Conservation (phyloP, 2,113 vertebrate species). For the Natator depressus region DNA sequence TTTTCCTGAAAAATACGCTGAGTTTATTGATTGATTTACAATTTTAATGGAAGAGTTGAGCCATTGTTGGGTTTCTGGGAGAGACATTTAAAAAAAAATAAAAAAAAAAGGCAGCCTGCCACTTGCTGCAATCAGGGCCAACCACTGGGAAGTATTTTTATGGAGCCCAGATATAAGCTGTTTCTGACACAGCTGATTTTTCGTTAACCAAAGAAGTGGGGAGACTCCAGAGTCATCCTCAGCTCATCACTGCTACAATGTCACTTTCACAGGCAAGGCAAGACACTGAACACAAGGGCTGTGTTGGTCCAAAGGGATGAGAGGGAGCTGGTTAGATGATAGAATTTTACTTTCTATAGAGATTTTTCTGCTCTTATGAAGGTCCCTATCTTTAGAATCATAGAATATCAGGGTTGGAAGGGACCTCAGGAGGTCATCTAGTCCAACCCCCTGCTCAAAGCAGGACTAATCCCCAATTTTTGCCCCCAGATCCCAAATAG, state of each 20-base stretch:
- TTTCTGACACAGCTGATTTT: not conserved
- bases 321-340: rapidly evolving
- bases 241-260: not conserved
- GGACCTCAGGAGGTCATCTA: too few relatives aligned
- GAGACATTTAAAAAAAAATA: not conserved
- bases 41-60: not conserved
- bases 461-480: too few relatives aligned
- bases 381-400: not conserved
- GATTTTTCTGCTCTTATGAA: not conserved
- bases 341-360: not conserved
- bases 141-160: not conserved
- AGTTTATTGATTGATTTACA: not conserved
- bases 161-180: not conserved
- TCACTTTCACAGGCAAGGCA: not conserved
- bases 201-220: not conserved
- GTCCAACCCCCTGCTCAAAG: too few relatives aligned
- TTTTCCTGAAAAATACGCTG: not conserved
- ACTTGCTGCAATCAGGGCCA: not conserved
- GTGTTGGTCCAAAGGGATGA: not conserved
- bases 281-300: not conserved
- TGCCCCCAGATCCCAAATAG: too few relatives aligned
- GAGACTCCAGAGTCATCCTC: not conserved
- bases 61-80: not conserved
- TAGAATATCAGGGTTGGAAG: too few relatives aligned
- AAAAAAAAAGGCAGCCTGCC: not conserved